A percentile compares a stretch with the other conserved stretches of the same genome.
Evolutionary conservation across 2,888 invertebrate species (phyloP).

Genomic region (Fabriciana adippe): DNA sequence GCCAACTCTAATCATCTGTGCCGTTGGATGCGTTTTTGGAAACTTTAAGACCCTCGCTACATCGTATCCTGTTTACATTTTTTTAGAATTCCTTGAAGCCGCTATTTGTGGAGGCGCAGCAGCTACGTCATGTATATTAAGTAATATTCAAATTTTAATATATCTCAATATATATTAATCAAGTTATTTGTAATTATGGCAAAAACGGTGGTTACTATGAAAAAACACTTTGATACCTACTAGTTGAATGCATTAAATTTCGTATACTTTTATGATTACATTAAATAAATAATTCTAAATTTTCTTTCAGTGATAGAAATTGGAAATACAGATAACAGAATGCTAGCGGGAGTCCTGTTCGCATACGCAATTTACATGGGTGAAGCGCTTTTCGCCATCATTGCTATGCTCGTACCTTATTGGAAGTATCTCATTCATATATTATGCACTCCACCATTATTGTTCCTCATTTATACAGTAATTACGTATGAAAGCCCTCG

Average conservation of each 20-base stretch:
- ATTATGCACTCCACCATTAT: constrained; percentile 61
- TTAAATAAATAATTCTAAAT: constrained; percentile 29
- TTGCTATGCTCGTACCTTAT: constrained; percentile 63
- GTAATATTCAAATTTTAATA: constrained; percentile 49
- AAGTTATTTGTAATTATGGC: no score
- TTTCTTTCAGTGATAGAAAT: constrained; percentile 64
- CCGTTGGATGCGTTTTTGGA: constrained; percentile 57
- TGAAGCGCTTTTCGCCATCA: constrained; percentile 60
- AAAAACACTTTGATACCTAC: not conserved
- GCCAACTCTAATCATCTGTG: constrained; percentile 57
- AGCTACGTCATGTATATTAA: constrained; percentile 57
- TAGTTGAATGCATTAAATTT: not conserved
- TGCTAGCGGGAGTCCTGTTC: constrained; percentile 64
- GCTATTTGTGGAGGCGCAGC: constrained; percentile 59
- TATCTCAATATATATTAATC: not conserved
- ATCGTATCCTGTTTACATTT: constrained; percentile 57
- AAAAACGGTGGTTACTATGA: no score
- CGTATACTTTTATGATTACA: not conserved
- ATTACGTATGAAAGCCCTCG: constrained; percentile 64
- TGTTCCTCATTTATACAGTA: constrained; percentile 56
- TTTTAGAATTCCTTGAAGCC: constrained; percentile 63
- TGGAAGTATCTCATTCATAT: constrained; percentile 65
- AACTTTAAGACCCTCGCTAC: constrained; percentile 60
- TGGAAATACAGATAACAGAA: constrained; percentile 54
- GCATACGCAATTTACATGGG: constrained; percentile 64